Evolutionary conservation across 2,888 invertebrate genomes (phyloP), one percentile per base, ranked within the genome.

Genomic region (Apodemia hepburni): DNA sequence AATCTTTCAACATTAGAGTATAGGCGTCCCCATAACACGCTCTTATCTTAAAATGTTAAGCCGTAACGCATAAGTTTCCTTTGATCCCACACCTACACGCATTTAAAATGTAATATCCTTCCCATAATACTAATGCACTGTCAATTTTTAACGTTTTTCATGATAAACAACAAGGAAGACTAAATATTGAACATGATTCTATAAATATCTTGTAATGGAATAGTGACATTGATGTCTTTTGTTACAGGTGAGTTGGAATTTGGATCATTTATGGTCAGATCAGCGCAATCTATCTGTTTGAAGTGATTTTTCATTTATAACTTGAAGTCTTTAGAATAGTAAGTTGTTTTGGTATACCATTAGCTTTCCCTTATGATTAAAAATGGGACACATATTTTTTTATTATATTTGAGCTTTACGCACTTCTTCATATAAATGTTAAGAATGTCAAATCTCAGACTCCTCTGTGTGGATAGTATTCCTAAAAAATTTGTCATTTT

Each of bases 1-100:
- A 88, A 91, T 90, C 90, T 89, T 77, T 80, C 77, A 79, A 80
- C 73, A 78, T 82, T 70, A 81, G 79, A 79, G 80, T 75, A 82
- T 77, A 86, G 87, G 87, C 89, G 89, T 87, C 89, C 87, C 79
- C 66, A 81, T 78, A 84, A 84, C 87, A 85, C 86, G 79, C 76
- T 76, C 81, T 88, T 90, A 90, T 91, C 90, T 84, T 66, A 66
- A 72, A 78, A 81, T 81, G 81, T 83, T 83, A 80, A 81, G 79
- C 80, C 81, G 83, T 80, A 81, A 84, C 79, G 82, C 81, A 83
- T 82, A 81, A 79, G 73, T 76, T 80, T 83, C 76, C 88, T 88
- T 90, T 90, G 89, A 89, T 90, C 87, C 79, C 80, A 86, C 86
- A 83, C 88, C 88, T 83, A 88, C 87, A 76, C 80, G 74, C 73